A percentile compares a stretch with the other conserved stretches of the same genome.
phyloP scores from a whole-genome alignment of 2,888 invertebrate species.

The Malthinus seriepunctatus region DNA sequence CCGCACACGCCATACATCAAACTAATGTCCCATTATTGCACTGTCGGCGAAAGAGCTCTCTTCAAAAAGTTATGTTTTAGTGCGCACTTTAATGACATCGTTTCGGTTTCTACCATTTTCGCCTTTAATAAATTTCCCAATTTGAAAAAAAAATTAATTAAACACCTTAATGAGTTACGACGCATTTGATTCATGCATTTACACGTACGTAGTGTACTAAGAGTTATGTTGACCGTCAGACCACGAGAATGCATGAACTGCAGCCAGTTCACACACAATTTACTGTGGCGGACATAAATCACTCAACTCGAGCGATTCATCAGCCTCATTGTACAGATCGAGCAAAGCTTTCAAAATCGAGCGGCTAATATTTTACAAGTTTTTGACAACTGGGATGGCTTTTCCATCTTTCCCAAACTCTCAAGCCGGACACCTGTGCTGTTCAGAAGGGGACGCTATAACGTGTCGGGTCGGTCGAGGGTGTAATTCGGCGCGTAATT shows the following conservation, averaged over 20 bases:
- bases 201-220: constrained; percentile 32
- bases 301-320: constrained; percentile 55
- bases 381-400: constrained; percentile 69
- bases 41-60: constrained; percentile 50
- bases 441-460: constrained; percentile 36
- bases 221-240: constrained; percentile 46
- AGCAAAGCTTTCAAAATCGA: constrained; percentile 53
- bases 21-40: constrained; percentile 57
- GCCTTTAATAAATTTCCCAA: neutral
- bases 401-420: constrained; percentile 55
- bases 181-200: constrained; percentile 43
- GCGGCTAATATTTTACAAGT: constrained; percentile 69
- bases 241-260: constrained; percentile 45
- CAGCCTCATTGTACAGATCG: constrained; percentile 54
- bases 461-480: neutral
- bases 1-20: constrained; percentile 55
- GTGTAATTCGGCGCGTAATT: constrained; percentile 2
- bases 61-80: constrained; percentile 36
- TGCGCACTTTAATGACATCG: constrained; percentile 28
- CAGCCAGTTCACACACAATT: constrained; percentile 54
- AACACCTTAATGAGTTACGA: constrained; percentile 36
- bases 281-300: constrained; percentile 57
- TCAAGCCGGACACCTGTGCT: constrained; percentile 47
- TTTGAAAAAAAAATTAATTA: constrained; percentile 12
- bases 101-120: constrained; percentile 4